Conservation (phyloP, 2,797 vertebrate species). For the Intellagama lesueurii region DNA sequence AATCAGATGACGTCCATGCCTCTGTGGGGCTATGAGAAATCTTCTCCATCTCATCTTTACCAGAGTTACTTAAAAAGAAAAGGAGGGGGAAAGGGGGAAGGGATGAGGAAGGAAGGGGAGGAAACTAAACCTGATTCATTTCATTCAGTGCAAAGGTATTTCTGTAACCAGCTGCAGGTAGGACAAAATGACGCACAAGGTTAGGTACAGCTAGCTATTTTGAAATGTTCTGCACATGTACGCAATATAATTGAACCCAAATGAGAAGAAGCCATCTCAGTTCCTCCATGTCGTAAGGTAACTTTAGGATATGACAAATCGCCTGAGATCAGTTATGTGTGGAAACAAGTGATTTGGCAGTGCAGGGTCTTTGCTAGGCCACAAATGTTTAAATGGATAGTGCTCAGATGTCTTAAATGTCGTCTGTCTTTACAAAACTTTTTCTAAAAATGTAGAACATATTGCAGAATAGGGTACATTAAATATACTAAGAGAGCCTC, state of each 20-base stretch:
- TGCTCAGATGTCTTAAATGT: constrained; percentile 58
- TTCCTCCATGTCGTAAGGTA: constrained; percentile 22
- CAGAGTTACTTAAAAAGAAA: constrained; percentile 40
- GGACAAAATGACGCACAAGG: constrained; percentile 51
- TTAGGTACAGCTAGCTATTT: constrained; percentile 46
- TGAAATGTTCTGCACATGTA: constrained; percentile 33
- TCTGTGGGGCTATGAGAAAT: constrained; percentile 59
- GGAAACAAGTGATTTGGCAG: constrained; percentile 35
- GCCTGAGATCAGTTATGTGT: constrained; percentile 22
- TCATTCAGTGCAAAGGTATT: constrained; percentile 40
- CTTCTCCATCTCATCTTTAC: constrained; percentile 47
- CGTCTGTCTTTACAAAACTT: constrained; percentile 38
- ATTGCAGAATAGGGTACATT: neutral
- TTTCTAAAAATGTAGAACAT: constrained; percentile 30
- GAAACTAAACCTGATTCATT: constrained; percentile 56
- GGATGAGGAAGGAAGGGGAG: constrained; percentile 14
- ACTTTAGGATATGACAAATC: constrained; percentile 33
- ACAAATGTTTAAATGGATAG: constrained; percentile 47
- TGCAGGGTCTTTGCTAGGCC: constrained; percentile 26
- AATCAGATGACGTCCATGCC: constrained; percentile 51
- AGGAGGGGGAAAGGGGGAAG: neutral
- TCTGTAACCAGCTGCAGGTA: neutral
- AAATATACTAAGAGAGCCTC: neutral
- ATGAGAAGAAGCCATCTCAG: constrained; percentile 54
- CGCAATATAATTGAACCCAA: constrained; percentile 60